A percentile compares a stretch with the other conserved stretches of the same genome.
phyloP scores from a whole-genome alignment of 2,797 vertebrate genomes.

The Columba guinea region DNA sequence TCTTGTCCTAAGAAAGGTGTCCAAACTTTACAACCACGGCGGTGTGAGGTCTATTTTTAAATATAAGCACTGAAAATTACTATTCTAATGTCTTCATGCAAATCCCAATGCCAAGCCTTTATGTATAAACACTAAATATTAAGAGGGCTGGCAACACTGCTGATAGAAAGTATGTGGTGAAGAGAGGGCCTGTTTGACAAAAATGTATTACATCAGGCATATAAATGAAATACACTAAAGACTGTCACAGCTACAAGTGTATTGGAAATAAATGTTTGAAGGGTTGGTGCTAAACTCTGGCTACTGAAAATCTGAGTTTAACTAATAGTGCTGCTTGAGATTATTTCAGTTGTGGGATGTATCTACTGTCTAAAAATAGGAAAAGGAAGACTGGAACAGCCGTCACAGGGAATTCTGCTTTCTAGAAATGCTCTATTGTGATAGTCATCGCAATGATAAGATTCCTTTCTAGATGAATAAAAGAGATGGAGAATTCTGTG shows the following conservation, averaged over 20 bases:
- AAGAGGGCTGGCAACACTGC: background rate
- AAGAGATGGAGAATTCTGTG: background rate
- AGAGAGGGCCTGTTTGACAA: background rate
- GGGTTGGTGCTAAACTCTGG: background rate
- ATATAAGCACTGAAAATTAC: background rate
- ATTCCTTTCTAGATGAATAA: background rate
- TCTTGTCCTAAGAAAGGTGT: background rate
- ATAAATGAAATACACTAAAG: background rate
- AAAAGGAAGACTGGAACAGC: slow-evolving; percentile 25
- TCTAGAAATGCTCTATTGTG: slow-evolving; percentile 22
- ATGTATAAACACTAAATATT: background rate
- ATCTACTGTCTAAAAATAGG: slow-evolving; percentile 14
- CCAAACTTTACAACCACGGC: background rate
- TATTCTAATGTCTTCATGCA: background rate
- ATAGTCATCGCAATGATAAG: background rate
- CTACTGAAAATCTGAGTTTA: background rate
- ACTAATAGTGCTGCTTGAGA: background rate
- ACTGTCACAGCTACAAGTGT: background rate
- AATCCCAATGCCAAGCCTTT: background rate
- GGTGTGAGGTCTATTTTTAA: background rate
- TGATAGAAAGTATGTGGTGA: background rate
- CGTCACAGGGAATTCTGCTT: background rate
- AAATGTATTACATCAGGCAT: background rate
- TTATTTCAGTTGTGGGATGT: background rate
- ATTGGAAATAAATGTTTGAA: background rate